phyloP scores from a whole-genome alignment of 1,140 invertebrate species.

The Protaetia brevitarsis region DNA sequence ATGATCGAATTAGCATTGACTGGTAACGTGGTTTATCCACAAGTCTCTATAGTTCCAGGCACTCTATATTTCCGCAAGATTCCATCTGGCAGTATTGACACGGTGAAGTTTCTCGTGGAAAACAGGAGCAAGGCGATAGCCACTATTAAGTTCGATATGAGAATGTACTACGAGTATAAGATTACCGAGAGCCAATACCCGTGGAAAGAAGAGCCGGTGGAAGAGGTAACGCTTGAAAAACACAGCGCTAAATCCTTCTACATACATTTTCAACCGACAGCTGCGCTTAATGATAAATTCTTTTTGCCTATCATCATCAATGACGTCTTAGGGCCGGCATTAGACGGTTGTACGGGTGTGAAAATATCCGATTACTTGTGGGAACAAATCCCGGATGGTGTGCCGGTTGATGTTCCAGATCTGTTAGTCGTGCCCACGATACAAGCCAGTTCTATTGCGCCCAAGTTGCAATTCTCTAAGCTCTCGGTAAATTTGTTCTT shows the following conservation, averaged over 20 bases:
- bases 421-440: no score
- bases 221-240: neutral
- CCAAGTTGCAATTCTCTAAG: neutral
- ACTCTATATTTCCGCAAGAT: constrained; percentile 35
- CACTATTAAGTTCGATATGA: constrained; percentile 36
- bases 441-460: neutral
- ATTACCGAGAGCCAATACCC: constrained; percentile 15
- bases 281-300: constrained; percentile 35
- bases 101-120: constrained; percentile 29
- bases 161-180: constrained; percentile 40
- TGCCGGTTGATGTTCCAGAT: no score
- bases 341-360: neutral
- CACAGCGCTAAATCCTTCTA: constrained; percentile 30
- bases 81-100: constrained; percentile 30
- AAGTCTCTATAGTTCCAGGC: constrained; percentile 36
- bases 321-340: constrained; percentile 33
- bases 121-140: constrained; percentile 35
- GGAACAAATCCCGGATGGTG: neutral
- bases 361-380: neutral
- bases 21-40: constrained; percentile 38
- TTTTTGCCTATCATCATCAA: constrained; percentile 44
- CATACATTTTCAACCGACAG: constrained; percentile 41
- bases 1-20: constrained; percentile 28
- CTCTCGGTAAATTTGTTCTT: neutral
- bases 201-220: neutral